These are phyloP conservation scores for Endotricha flammealis DNA, from an alignment of 2,888 invertebrate genomes.

Conservation along the genomic window DNA sequence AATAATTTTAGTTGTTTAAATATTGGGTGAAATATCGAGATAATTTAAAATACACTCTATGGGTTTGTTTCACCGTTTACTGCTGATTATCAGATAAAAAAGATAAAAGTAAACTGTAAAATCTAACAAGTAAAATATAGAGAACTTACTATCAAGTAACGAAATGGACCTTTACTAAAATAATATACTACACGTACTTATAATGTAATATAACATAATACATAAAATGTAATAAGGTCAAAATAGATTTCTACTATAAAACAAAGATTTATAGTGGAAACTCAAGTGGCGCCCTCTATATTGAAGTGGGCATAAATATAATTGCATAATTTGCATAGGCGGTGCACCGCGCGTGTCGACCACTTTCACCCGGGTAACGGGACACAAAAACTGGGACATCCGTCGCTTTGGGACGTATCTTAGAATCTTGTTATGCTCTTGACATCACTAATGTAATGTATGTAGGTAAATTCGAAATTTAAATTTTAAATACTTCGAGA, in stretches of 20 bases:
- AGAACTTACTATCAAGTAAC: too few relatives aligned
- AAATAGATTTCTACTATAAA: conserved; percentile 5
- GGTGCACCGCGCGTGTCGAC: conserved; percentile 42
- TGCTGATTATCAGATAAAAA: too few relatives aligned
- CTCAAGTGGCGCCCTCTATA: conserved; percentile 20
- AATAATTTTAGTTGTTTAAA: too few relatives aligned
- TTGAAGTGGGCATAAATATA: conserved; percentile 28
- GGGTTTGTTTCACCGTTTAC: too few relatives aligned
- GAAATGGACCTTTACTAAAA: too few relatives aligned
- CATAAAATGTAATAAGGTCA: too few relatives aligned
- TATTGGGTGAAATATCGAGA: too few relatives aligned
- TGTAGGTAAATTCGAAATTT: neutral
- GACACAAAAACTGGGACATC: conserved; percentile 61
- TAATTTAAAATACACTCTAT: too few relatives aligned
- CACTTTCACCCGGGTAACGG: conserved; percentile 73
- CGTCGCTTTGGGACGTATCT: conserved; percentile 28
- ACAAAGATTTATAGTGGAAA: neutral
- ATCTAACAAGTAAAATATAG: too few relatives aligned
- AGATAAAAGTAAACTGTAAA: too few relatives aligned
- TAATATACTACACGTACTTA: too few relatives aligned
- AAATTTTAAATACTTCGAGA: neutral
- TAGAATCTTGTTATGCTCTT: conserved; percentile 7
- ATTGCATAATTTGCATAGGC: conserved; percentile 75
- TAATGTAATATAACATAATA: too few relatives aligned
- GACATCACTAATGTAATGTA: conserved; percentile 8